Evolutionary conservation across 2,888 invertebrate genomes (phyloP).

Genomic region (Rotaria sp.): DNA sequence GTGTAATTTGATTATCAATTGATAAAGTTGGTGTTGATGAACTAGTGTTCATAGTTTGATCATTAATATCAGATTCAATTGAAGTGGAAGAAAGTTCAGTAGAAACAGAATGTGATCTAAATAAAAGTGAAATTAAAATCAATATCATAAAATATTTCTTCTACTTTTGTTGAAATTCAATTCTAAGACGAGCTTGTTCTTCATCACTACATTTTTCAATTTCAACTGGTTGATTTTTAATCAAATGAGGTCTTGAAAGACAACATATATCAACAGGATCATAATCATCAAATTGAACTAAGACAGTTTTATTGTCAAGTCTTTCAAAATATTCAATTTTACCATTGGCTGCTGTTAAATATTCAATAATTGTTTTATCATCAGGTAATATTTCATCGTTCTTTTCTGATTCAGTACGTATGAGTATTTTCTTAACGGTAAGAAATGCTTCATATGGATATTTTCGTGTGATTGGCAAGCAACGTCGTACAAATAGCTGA

Average conservation of each 20-base stretch:
- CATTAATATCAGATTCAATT: no score
- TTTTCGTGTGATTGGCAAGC: background rate
- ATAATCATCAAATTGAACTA: constrained; percentile 26
- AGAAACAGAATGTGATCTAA: background rate
- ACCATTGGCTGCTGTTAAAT: background rate
- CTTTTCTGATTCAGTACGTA: background rate
- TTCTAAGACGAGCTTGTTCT: background rate
- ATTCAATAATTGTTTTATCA: background rate
- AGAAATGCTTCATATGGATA: background rate
- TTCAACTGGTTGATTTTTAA: background rate
- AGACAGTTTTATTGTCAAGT: background rate
- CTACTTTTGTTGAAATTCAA: background rate
- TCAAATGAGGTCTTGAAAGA: background rate
- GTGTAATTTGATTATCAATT: background rate
- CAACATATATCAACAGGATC: background rate
- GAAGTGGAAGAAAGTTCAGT: background rate
- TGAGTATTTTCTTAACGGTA: background rate
- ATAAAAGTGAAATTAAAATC: background rate
- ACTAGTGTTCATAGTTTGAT: background rate
- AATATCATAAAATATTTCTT: no score
- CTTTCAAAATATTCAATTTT: background rate
- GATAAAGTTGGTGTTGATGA: background rate
- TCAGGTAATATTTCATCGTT: background rate
- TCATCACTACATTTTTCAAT: background rate
- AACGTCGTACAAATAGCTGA: background rate